Evolutionary conservation across 2,113 vertebrate genomes (phyloP).

Genomic region (Scytalopus superciliaris): DNA sequence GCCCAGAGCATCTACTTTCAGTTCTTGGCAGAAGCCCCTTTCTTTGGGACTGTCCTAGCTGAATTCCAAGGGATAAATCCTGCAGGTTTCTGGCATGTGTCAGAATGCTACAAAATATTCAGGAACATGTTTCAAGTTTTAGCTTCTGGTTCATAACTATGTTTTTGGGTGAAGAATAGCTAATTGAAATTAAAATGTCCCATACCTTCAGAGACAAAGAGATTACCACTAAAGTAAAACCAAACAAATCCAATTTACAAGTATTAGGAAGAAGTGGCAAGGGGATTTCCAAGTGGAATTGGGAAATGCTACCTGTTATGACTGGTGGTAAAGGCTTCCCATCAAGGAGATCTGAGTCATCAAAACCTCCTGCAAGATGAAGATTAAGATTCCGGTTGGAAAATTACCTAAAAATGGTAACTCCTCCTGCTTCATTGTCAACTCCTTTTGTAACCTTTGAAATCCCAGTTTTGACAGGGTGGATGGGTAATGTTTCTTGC

Average conservation of each 20-base stretch:
- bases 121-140: neutral
- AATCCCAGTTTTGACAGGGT: rapidly evolving
- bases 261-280: neutral
- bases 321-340: conserved; percentile 46
- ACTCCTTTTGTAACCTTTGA: neutral
- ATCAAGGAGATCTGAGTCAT: conserved; percentile 58
- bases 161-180: neutral
- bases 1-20: neutral
- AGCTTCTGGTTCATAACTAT: neutral
- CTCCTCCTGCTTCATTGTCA: neutral
- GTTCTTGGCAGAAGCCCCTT: neutral
- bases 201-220: neutral
- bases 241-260: neutral
- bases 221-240: neutral
- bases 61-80: neutral
- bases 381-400: neutral
- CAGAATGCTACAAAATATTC: neutral
- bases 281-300: too few relatives aligned
- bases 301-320: conserved; percentile 18
- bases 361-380: conserved; percentile 54
- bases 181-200: neutral
- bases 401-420: neutral
- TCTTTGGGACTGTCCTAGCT: neutral
- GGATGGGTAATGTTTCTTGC: neutral
- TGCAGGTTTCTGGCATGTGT: neutral